These are phyloP conservation scores for Abrostola tripartita DNA, from an alignment of 2,888 invertebrate genomes.

Conservation along the genomic window DNA sequence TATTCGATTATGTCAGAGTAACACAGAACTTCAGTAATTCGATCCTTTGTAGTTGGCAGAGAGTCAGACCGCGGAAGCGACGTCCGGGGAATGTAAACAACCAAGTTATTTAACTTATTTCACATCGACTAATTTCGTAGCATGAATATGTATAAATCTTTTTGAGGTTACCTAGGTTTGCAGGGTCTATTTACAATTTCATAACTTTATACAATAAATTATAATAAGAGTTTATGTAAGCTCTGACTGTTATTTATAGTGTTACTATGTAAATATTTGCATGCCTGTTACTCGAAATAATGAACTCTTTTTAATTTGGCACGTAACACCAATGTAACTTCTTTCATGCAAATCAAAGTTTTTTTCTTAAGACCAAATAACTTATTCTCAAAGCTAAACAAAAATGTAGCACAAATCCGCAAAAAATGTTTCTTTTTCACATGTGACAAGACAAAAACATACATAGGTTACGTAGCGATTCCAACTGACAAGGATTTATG, in stretches of 20 bases:
- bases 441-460: too few relatives aligned
- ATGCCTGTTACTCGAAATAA: too few relatives aligned
- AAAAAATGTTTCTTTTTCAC: too few relatives aligned
- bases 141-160: slow-evolving; percentile 19
- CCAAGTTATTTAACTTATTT: slow-evolving; percentile 31
- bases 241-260: neutral
- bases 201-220: slow-evolving; percentile 20
- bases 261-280: too few relatives aligned
- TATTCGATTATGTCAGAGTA: slow-evolving; percentile 38
- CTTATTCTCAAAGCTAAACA: too few relatives aligned
- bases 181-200: slow-evolving; percentile 16
- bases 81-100: slow-evolving; percentile 38
- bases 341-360: too few relatives aligned
- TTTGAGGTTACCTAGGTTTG: slow-evolving; percentile 34
- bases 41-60: slow-evolving; percentile 45
- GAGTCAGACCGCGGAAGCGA: slow-evolving; percentile 26
- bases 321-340: too few relatives aligned
- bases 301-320: too few relatives aligned
- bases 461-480: too few relatives aligned
- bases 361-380: too few relatives aligned
- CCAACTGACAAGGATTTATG: too few relatives aligned
- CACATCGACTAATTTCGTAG: slow-evolving; percentile 8
- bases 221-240: neutral
- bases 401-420: too few relatives aligned
- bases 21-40: slow-evolving; percentile 47